Evolutionary conservation across 2,797 vertebrate genomes (phyloP).

Genomic region (Channa striata): DNA sequence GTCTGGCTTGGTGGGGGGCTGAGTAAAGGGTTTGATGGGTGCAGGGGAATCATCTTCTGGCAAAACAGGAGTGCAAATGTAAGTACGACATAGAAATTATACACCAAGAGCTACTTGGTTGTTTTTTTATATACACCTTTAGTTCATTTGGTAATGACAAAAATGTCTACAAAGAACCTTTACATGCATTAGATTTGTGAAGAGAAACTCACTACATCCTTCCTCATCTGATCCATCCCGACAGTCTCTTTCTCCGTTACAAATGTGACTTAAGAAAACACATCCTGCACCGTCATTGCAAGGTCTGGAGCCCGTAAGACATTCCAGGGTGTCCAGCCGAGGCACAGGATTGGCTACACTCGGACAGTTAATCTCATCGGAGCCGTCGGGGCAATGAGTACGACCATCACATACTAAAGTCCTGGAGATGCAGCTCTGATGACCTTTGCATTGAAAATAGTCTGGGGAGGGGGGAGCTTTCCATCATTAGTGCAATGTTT

Average conservation of each 20-base stretch:
- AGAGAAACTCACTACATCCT: constrained; percentile 64
- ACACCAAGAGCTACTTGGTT: no score
- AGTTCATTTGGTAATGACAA: no score
- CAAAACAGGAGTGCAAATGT: no score
- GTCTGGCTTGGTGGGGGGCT: constrained; percentile 8
- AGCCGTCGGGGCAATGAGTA: constrained; percentile 74
- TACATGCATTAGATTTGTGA: no score
- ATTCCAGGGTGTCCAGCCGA: constrained; percentile 29
- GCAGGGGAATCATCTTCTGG: no score
- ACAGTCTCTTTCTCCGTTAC: constrained; percentile 89
- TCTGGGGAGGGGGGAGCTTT: constrained; percentile 31
- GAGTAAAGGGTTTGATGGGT: no score
- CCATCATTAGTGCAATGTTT: no score
- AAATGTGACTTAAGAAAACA: constrained; percentile 82
- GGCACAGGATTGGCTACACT: neutral
- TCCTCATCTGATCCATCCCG: constrained; percentile 89
- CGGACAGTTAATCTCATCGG: constrained; percentile 76
- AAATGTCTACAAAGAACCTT: no score
- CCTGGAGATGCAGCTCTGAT: constrained; percentile 58
- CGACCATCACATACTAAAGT: constrained; percentile 73
- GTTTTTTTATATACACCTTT: no score
- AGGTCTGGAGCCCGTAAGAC: constrained; percentile 71
- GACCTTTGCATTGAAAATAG: constrained; percentile 62
- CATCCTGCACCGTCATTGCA: constrained; percentile 84
- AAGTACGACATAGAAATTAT: no score